phyloP scores from a whole-genome alignment of 2,113 vertebrate species.

The Prolemur simus region DNA sequence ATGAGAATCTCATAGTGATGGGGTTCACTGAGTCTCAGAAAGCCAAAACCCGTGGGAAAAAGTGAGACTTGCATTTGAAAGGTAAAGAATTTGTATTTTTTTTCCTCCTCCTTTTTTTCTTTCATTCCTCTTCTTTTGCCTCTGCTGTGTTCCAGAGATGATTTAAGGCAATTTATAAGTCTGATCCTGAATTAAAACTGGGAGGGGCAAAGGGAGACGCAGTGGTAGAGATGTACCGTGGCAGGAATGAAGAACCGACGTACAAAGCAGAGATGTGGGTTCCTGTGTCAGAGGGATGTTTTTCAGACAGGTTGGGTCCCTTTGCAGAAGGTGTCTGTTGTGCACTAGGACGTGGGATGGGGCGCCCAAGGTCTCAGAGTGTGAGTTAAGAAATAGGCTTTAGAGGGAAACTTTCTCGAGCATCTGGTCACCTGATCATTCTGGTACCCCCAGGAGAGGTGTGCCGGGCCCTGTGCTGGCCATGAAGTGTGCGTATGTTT shows the following conservation, averaged over 20 bases:
- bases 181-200: not conserved
- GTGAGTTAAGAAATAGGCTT: not conserved
- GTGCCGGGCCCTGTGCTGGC: not conserved
- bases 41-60: not conserved
- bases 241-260: not conserved
- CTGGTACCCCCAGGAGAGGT: not conserved
- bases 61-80: not conserved
- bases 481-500: not conserved
- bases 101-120: not conserved
- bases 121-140: not conserved
- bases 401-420: not conserved
- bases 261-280: too few relatives aligned
- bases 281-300: not conserved
- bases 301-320: not conserved
- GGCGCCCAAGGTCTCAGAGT: not conserved
- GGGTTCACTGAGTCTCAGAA: not conserved
- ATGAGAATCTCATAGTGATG: not conserved
- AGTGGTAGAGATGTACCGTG: fast-evolving
- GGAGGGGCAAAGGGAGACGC: not conserved
- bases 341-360: not conserved
- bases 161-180: not conserved
- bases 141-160: not conserved
- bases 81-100: not conserved
- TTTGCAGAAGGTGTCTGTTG: not conserved
- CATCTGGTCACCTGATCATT: not conserved